Evolutionary conservation across 2,797 vertebrate genomes (phyloP).

Genomic region (Acanthurus leucopareius): DNA sequence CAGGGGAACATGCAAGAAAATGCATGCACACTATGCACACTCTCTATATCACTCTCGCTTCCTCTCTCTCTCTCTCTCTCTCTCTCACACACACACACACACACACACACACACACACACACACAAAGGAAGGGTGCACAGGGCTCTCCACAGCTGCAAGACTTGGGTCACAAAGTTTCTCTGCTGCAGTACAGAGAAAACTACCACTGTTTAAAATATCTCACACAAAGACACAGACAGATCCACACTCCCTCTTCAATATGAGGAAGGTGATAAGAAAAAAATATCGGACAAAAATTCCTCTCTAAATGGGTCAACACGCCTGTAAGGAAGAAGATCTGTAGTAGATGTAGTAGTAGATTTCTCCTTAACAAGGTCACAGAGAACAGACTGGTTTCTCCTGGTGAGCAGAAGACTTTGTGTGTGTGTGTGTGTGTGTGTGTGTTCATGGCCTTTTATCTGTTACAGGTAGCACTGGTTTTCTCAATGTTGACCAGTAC

Average conservation of each 20-base stretch:
- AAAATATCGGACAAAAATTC: constrained; percentile 12
- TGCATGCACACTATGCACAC: constrained; percentile 12
- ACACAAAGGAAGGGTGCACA: constrained; percentile 28
- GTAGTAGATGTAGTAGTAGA: constrained; percentile 34
- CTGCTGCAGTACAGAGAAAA: constrained; percentile 70
- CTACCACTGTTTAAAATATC: constrained; percentile 54
- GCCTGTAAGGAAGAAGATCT: constrained; percentile 45
- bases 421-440: constrained; percentile 18
- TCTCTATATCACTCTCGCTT: too few species aligned
- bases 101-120: constrained; percentile 32
- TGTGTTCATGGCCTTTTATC: constrained; percentile 10
- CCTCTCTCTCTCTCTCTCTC: not conserved
- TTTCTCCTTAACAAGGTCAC: constrained; percentile 65
- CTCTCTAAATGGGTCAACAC: constrained; percentile 62
- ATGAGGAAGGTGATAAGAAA: constrained; percentile 19
- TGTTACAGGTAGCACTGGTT: constrained; percentile 25
- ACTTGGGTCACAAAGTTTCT: constrained; percentile 74
- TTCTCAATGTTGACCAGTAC: not conserved
- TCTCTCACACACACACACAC: constrained; percentile 24
- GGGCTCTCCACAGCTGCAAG: constrained; percentile 52
- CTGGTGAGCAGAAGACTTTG: constrained; percentile 10
- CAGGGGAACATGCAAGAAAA: constrained; percentile 61
- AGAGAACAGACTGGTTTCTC: constrained; percentile 30
- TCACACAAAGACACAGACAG: not conserved
- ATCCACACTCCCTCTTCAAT: constrained; percentile 17